These are phyloP conservation scores for Hyphantria cunea DNA, from an alignment of 1,140 invertebrate genomes.

Conservation along the genomic window DNA sequence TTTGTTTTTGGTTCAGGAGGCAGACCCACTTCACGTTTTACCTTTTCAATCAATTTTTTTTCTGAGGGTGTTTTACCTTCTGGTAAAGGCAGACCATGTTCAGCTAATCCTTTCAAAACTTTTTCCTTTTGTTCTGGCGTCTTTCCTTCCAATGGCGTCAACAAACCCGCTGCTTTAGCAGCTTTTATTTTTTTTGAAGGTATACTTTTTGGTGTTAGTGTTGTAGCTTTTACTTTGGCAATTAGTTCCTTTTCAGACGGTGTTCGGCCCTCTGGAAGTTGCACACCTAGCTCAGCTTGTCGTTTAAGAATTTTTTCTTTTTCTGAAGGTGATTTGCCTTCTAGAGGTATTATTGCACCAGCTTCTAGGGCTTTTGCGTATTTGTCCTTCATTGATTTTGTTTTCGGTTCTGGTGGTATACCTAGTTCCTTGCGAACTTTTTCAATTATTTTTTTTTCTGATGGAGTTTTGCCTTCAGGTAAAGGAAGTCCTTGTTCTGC, in stretches of 20 bases:
- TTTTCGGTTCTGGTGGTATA: slow-evolving; percentile 26
- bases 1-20: slow-evolving; percentile 14
- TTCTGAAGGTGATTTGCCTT: slow-evolving; percentile 29
- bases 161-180: not conserved
- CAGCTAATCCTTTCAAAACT: slow-evolving; percentile 32
- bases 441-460: slow-evolving; percentile 47
- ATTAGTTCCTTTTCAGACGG: slow-evolving; percentile 49
- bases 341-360: slow-evolving; percentile 35
- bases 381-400: not conserved
- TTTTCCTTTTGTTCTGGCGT: slow-evolving; percentile 34
- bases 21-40: slow-evolving; percentile 36
- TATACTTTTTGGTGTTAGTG: slow-evolving; percentile 35
- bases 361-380: not conserved
- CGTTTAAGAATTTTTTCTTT: slow-evolving; percentile 37
- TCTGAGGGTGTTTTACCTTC: slow-evolving; percentile 40
- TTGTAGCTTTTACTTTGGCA: slow-evolving; percentile 20
- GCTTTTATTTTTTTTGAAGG: slow-evolving; percentile 31
- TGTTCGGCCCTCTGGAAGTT: slow-evolving; percentile 41
- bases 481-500: slow-evolving; percentile 40
- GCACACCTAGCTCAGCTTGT: slow-evolving; percentile 33
- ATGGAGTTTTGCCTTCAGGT: slow-evolving; percentile 44
- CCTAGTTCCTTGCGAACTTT: slow-evolving; percentile 42
- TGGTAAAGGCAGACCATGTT: slow-evolving; percentile 29
- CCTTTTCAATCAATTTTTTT: slow-evolving; percentile 33
- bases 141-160: slow-evolving; percentile 31